Evolutionary conservation across 2,797 vertebrate species (phyloP).

Genomic region (Hippopotamyrus pictus): DNA sequence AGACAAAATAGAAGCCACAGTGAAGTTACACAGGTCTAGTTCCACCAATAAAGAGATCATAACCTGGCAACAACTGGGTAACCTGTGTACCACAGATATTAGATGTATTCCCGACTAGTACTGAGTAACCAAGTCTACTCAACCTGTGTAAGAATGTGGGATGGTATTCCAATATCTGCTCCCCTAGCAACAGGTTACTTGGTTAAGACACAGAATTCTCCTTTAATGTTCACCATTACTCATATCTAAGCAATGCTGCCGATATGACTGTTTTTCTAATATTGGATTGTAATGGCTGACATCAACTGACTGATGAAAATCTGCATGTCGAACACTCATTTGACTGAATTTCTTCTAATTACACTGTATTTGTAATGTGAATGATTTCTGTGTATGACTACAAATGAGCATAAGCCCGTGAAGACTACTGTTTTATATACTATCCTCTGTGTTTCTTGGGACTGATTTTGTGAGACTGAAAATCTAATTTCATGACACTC

Average conservation of each 20-base stretch:
- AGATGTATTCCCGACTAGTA: neutral
- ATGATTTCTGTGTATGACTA: neutral
- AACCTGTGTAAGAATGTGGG: neutral
- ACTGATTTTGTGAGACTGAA: neutral
- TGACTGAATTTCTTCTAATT: neutral
- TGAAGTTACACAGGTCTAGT: constrained; percentile 23
- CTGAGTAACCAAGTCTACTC: neutral
- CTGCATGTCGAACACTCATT: neutral
- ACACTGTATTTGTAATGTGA: neutral
- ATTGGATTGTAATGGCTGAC: neutral
- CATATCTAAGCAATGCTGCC: neutral
- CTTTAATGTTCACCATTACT: neutral
- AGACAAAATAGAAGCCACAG: constrained; percentile 18
- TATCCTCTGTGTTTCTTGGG: neutral
- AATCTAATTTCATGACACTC: neutral
- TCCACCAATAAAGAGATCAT: constrained; percentile 22
- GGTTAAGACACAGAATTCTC: neutral
- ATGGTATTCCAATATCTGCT: neutral
- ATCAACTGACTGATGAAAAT: neutral
- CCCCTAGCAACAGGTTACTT: neutral
- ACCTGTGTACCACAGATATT: neutral
- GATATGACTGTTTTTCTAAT: neutral
- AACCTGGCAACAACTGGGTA: constrained; percentile 3
- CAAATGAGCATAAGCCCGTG: neutral
- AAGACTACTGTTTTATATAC: neutral